Evolutionary conservation across 37 sponge, comb jelly and placozoan genomes (phyloP).

Genomic region (Agelas oroides): DNA sequence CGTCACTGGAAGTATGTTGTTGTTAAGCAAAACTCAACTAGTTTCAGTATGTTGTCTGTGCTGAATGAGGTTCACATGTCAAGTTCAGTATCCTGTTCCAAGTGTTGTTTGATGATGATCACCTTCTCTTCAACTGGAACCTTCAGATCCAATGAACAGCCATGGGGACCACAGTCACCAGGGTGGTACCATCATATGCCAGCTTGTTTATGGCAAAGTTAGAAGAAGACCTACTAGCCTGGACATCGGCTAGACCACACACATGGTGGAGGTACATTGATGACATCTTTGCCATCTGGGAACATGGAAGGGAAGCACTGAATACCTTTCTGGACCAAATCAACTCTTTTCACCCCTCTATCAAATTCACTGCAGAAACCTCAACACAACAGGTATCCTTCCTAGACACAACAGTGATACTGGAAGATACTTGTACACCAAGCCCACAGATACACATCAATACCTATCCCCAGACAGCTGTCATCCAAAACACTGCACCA

Average conservation of each 20-base stretch:
- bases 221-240: constrained; percentile 5
- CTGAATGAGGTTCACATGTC: no score
- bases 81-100: no score
- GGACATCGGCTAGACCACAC: neutral
- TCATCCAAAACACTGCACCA: neutral
- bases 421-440: constrained; percentile 10
- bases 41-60: no score
- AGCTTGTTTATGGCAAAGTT: constrained; percentile 43
- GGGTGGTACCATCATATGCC: constrained; percentile 33
- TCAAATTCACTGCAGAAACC: constrained; percentile 21
- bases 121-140: no score
- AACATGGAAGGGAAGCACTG: constrained; percentile 4
- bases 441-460: constrained; percentile 21
- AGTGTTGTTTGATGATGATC: no score
- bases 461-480: constrained; percentile 16
- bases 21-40: no score
- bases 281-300: constrained; percentile 44
- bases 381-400: constrained; percentile 3
- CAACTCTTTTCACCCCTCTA: constrained; percentile 42
- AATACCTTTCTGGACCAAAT: neutral
- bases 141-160: constrained; percentile 34
- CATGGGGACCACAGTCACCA: constrained; percentile 26
- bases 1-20: no score
- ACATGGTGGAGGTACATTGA: constrained; percentile 44
- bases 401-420: constrained; percentile 12